Conservation (phyloP, 2,797 vertebrate genomes). For the Rhincodon typus region DNA sequence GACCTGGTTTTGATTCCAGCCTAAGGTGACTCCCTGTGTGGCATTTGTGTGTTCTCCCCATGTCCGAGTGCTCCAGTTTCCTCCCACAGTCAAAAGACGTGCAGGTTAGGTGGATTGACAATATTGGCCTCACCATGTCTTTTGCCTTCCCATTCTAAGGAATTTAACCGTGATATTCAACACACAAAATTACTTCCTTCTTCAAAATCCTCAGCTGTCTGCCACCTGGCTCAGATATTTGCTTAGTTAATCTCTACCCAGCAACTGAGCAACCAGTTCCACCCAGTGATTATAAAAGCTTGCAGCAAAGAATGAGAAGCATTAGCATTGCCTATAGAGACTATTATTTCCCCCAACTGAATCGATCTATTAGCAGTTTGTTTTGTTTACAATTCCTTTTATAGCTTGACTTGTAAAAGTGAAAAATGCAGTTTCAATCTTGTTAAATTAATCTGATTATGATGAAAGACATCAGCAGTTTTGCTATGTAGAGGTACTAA, state of each 20-base stretch:
- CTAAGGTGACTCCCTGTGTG: too few species aligned
- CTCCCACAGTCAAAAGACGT: too few species aligned
- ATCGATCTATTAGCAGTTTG: neutral
- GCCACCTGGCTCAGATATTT: neutral
- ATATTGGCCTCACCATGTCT: neutral
- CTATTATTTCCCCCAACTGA: neutral
- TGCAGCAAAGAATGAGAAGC: neutral
- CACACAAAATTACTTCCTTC: neutral
- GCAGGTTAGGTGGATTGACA: neutral
- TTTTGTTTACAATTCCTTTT: neutral
- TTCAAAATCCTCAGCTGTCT: neutral
- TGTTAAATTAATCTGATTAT: neutral
- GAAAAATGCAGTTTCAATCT: neutral
- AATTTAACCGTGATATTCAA: neutral
- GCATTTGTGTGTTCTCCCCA: too few species aligned
- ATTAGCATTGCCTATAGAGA: neutral
- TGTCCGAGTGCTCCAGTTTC: too few species aligned
- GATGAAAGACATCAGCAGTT: neutral
- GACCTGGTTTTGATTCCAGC: too few species aligned
- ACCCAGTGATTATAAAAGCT: neutral
- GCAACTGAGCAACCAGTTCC: neutral
- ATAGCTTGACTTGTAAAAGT: neutral
- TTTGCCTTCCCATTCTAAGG: neutral
- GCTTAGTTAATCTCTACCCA: neutral
- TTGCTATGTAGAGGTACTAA: neutral